A percentile compares a stretch with the other conserved stretches of the same genome.
These are phyloP conservation scores for Centropus unirufus DNA, from an alignment of 2,113 vertebrate species.

Conservation along the genomic window DNA sequence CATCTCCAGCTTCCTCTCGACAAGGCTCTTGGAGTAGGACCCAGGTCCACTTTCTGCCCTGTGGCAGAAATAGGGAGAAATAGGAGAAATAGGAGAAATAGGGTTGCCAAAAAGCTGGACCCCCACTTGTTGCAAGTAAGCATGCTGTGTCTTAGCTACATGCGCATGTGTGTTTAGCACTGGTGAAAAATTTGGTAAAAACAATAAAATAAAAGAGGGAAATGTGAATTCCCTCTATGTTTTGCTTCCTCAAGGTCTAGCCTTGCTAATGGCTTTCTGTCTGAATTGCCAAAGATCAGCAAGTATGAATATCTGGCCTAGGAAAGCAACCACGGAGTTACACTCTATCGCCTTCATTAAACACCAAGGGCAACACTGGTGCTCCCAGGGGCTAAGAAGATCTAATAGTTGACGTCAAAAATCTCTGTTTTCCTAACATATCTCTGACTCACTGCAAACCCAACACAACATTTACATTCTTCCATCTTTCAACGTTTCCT, in stretches of 20 bases:
- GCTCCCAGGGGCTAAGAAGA: neutral
- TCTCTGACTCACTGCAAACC: neutral
- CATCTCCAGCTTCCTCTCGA: neutral
- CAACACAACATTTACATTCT: neutral
- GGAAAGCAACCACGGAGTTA: fast-evolving
- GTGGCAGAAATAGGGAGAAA: neutral
- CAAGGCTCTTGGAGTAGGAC: neutral
- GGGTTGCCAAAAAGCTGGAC: neutral
- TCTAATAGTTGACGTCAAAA: neutral
- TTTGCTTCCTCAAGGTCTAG: neutral
- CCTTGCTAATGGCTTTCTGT: neutral
- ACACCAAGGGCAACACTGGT: fast-evolving
- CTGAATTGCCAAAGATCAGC: neutral
- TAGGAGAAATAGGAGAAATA: neutral
- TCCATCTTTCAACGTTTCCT: neutral
- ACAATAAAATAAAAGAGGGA: neutral
- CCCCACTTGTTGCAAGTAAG: neutral
- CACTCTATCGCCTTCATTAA: neutral
- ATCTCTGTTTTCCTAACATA: neutral
- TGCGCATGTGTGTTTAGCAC: fast-evolving
- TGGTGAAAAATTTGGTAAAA: neutral
- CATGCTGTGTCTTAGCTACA: neutral
- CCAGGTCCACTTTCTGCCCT: neutral
- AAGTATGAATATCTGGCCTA: neutral
- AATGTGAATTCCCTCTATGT: fast-evolving